Evolutionary conservation across 2,113 vertebrate genomes (phyloP).

Genomic region (Corythoichthys intestinalis): DNA sequence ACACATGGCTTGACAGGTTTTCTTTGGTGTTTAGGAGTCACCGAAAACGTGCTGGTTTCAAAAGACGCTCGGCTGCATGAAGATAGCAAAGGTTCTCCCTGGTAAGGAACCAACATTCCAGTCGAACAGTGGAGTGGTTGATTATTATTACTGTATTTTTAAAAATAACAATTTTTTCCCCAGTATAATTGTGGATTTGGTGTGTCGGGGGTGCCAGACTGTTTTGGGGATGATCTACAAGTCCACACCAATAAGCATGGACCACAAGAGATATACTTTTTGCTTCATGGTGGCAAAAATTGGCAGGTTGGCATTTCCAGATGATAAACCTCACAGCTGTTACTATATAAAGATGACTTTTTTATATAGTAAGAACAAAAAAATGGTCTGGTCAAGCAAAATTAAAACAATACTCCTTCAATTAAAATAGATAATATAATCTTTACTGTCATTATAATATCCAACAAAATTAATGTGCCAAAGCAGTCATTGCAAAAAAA

Average conservation of each 20-base stretch:
- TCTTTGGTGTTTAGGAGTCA: slow-evolving; percentile 56
- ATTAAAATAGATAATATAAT: too few relatives aligned
- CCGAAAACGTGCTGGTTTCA: slow-evolving; percentile 62
- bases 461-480: too few relatives aligned
- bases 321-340: too few relatives aligned
- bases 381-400: too few relatives aligned
- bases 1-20: neutral
- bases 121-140: too few relatives aligned
- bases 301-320: slow-evolving; percentile 58
- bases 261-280: slow-evolving; percentile 69
- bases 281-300: slow-evolving; percentile 63
- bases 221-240: slow-evolving; percentile 65
- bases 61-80: slow-evolving; percentile 58
- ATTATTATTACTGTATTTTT: too few relatives aligned
- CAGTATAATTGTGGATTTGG: slow-evolving; percentile 63
- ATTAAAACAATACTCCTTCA: too few relatives aligned
- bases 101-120: slow-evolving; percentile 50
- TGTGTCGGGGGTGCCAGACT: slow-evolving; percentile 59
- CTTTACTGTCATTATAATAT: too few relatives aligned
- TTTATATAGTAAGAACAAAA: too few relatives aligned
- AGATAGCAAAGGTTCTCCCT: slow-evolving; percentile 40
- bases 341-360: too few relatives aligned
- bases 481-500: too few relatives aligned
- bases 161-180: neutral
- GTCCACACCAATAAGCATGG: slow-evolving; percentile 69